Percentiles rank a stretch among this genome's conserved stretches.
phyloP scores from a whole-genome alignment of 2,113 vertebrate genomes.

The Ornithorhynchus anatinus region DNA sequence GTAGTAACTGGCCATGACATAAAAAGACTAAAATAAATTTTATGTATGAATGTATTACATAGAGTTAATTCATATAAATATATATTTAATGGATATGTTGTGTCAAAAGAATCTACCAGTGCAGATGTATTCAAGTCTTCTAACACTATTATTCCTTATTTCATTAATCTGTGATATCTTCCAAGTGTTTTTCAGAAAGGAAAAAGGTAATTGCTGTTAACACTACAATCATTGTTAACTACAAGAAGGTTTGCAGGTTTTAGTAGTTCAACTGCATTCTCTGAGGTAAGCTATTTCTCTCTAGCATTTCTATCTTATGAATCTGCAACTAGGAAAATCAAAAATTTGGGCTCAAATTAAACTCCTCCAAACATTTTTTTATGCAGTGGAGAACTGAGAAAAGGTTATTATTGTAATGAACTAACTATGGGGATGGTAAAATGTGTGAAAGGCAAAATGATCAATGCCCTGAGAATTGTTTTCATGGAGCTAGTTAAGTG shows the following conservation, averaged over 20 bases:
- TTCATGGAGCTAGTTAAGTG: not conserved
- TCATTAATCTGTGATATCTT: conserved; percentile 30
- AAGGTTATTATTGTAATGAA: not conserved
- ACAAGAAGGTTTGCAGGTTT: not conserved
- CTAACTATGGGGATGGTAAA: not conserved
- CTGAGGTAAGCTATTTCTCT: not conserved
- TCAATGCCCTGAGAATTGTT: not conserved
- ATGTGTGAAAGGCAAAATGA: not conserved
- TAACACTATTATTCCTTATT: conserved; percentile 51
- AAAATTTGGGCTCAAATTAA: not conserved
- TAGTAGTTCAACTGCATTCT: not conserved
- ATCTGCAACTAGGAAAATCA: not conserved
- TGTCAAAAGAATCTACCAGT: not conserved
- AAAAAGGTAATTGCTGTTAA: conserved; percentile 21
- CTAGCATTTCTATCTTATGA: not conserved
- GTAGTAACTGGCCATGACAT: conserved; percentile 35
- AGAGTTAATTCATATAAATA: not conserved
- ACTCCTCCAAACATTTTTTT: not conserved
- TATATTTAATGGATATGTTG: conserved; percentile 1
- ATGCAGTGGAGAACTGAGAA: not conserved
- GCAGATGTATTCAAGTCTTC: conserved; percentile 33
- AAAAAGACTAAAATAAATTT: not conserved
- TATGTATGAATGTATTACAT: not conserved
- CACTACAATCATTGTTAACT: conserved; percentile 9
- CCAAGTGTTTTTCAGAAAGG: conserved; percentile 40